phyloP scores from a whole-genome alignment of 2,113 vertebrate genomes.

The Hirundichthys speculiger region DNA sequence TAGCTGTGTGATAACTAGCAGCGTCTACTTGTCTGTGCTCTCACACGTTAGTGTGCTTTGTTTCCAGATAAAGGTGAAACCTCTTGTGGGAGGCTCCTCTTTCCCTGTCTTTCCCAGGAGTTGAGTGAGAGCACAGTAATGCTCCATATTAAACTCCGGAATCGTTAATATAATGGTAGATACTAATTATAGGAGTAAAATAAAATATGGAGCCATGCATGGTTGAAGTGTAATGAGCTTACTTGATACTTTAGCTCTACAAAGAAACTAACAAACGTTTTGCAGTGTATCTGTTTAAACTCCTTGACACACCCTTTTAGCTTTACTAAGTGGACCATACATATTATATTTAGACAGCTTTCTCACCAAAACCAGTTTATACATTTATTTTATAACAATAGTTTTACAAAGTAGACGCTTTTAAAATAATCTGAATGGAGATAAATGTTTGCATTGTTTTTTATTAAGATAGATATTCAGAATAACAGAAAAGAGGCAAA shows the following conservation, averaged over 20 bases:
- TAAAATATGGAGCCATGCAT: background rate
- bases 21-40: constrained; percentile 78
- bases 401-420: too few species aligned
- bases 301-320: too few species aligned
- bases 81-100: constrained; percentile 54
- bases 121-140: constrained; percentile 30
- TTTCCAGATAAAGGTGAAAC: constrained; percentile 68
- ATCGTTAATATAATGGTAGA: background rate
- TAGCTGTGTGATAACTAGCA: constrained; percentile 76
- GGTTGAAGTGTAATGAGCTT: background rate
- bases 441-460: too few species aligned
- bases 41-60: constrained; percentile 57
- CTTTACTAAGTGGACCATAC: too few species aligned
- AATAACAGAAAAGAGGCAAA: too few species aligned
- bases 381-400: too few species aligned
- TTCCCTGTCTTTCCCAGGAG: constrained; percentile 56
- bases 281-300: too few species aligned
- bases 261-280: too few species aligned
- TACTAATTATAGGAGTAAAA: constrained; percentile 2
- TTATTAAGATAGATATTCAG: too few species aligned
- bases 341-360: too few species aligned
- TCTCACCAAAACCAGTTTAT: too few species aligned
- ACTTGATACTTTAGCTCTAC: background rate
- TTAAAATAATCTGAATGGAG: too few species aligned
- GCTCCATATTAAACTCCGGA: background rate